Evolutionary conservation across 2,888 invertebrate species (phyloP), one percentile per base, ranked within the genome.

Genomic region (Sarcophaga subvicina): DNA sequence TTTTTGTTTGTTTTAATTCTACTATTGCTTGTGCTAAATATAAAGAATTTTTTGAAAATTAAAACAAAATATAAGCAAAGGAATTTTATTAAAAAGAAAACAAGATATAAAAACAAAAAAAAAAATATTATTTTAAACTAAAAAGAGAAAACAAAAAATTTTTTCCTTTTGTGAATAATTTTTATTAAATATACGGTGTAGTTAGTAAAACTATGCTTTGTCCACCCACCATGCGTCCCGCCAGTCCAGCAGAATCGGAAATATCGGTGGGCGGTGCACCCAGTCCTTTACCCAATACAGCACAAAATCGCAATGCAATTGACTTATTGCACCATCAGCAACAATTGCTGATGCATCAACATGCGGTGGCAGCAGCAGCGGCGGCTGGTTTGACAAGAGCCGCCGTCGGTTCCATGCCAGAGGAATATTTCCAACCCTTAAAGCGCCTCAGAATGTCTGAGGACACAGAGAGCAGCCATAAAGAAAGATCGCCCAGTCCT

Each of bases 401-500:
- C 45, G 84, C 91, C 89, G 91, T 90, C 89, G 92, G 92, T 76
- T 80, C 86, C 2, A 86, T 90, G 83, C 91, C 92, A 54, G 93
- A 93, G 88, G 93, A 93, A 88, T 93, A 93, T 83, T 93, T 93
- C 84, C 93, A 93, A 81, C 93, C 93, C 12, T 82, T 93, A 73
- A 93, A 93, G 83, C 91, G 93, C 14, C 82, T 93, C 80, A 91
- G 93, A 89, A 93, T 93, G 93, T 92, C 92, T 20, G 83, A 83
- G 0, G 88, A 88, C 59, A 27, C 54, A 1, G 79, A 77, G 62
- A 89, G 88, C 49, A 88, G 54, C 54, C 54, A 89, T 67, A 90
- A 90, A 69, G 84, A 87, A 67, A 75, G 87, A 82, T 82, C 87
- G 59, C 88, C 91, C 87, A 67, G 97, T 96, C 91, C 97, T 97